Conservation (phyloP, 53 echinoderm and acorn worm species). For the Luidia sarsii region DNA sequence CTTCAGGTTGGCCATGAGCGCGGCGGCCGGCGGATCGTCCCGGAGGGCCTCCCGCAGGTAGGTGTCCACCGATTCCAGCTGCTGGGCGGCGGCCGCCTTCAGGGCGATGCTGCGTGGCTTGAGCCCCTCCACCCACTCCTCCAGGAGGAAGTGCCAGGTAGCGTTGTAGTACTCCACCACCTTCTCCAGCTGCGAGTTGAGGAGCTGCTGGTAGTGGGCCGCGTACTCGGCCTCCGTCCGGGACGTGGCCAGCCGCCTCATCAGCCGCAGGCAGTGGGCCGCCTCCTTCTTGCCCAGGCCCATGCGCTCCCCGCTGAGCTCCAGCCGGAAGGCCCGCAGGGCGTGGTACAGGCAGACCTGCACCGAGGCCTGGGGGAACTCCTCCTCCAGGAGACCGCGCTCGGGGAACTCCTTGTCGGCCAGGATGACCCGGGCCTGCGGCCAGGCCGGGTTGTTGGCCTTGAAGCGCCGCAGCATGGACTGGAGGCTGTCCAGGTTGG, state of each 20-base stretch:
- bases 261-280: not conserved
- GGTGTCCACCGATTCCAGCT: not conserved
- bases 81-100: not conserved
- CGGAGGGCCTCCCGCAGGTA: not conserved
- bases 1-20: not conserved
- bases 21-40: not conserved
- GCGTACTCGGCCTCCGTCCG: not conserved
- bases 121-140: slow-evolving; percentile 55
- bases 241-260: not conserved
- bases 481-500: slow-evolving; percentile 19
- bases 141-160: slow-evolving; percentile 32
- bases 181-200: not conserved
- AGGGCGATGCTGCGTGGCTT: not conserved
- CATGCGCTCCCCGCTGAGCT: slow-evolving; percentile 44
- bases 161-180: slow-evolving; percentile 38
- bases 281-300: not conserved
- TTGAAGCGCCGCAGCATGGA: slow-evolving; percentile 42
- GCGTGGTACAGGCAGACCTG: slow-evolving; percentile 61
- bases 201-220: not conserved
- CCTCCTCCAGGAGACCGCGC: not conserved
- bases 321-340: slow-evolving; percentile 37
- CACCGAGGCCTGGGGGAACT: slow-evolving; percentile 9
- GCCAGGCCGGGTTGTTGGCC: slow-evolving; percentile 44
- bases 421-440: slow-evolving; percentile 44
- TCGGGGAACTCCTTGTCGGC: slow-evolving; percentile 55